Percentiles rank a stretch among this genome's conserved stretches.
These are phyloP conservation scores for Pseudomyrmex dendroicus DNA, from an alignment of 1,140 invertebrate genomes.

Conservation along the genomic window DNA sequence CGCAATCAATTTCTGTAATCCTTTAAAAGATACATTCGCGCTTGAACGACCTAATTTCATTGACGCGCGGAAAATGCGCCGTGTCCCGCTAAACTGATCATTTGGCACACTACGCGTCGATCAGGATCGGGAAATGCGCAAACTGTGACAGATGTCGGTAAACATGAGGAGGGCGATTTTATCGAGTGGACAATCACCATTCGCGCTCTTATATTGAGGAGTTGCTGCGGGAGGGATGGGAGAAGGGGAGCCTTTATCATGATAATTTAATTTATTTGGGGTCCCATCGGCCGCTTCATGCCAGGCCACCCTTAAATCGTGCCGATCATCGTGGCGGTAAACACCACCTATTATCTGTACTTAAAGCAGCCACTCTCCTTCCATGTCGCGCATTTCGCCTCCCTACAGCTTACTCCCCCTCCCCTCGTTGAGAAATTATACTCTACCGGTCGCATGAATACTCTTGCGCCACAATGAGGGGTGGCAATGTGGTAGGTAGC, in stretches of 20 bases:
- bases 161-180: slow-evolving; percentile 81
- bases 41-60: slow-evolving; percentile 10
- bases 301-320: slow-evolving; percentile 80
- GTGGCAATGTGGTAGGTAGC: not conserved
- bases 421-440: slow-evolving; percentile 55
- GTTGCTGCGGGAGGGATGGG: slow-evolving; percentile 35
- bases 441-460: slow-evolving; percentile 49
- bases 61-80: slow-evolving; percentile 22
- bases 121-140: slow-evolving; percentile 63
- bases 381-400: not conserved
- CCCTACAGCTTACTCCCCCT: not conserved
- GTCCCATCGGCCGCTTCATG: slow-evolving; percentile 82
- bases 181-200: slow-evolving; percentile 83
- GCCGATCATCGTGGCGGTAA: slow-evolving; percentile 81
- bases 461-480: slow-evolving; percentile 7
- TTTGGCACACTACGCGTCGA: slow-evolving; percentile 50
- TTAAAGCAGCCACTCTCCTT: slow-evolving; percentile 69
- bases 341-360: slow-evolving; percentile 81
- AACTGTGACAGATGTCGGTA: slow-evolving; percentile 83
- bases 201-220: slow-evolving; percentile 75
- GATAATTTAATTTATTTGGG: slow-evolving; percentile 85
- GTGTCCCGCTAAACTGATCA: slow-evolving; percentile 53
- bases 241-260: slow-evolving; percentile 79
- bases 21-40: not conserved
- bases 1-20: not conserved